Base-by-base conservation (phyloP, 2,797 vertebrate genomes). In the Monodelphis domestica region DNA sequence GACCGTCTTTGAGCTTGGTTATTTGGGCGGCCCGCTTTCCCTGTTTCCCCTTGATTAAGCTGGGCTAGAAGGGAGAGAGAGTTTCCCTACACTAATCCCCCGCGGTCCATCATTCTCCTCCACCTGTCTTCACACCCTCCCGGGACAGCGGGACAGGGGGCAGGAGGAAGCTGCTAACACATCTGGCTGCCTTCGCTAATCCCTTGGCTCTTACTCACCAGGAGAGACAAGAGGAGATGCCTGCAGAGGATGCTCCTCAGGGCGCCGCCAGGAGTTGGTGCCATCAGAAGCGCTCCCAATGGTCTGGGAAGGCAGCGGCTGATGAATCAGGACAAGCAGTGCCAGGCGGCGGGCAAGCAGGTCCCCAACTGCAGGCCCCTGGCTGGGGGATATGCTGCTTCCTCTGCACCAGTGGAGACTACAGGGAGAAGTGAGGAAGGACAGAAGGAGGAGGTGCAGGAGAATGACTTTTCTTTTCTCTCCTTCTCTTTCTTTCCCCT, bases 171-270 rank as follows among this genome's bases (percentile, higher is more conserved):
- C 12, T 14, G 50, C 91, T 11, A 91, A 88, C 95, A 53, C 17
- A 93, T 92, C 70, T 50, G 45, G 38, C 15, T 33, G 63, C 93
- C 53, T 24, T 84, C 1, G 10, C 59, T 96, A 95, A 96, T 91
- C 96, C 92, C 93, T 51, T 50, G 12, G 24, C n/a, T 57, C 92
- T 95, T 97, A 98, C 98, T 98, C 97, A 98, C 98, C 98, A 98
- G 57, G 38, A 98, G 93, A 92, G 89, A 95, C 95, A 98, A 96
- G 91, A 98, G 93, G 89, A 98, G 95, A 93, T 94, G 97, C 92
- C 91, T 95, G 91, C 84, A 96, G 96, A 97, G 93, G 94, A 89
- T 89, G 96, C 94, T 98, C 92, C 91, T 90, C 94, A 95, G 52
- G 54, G 96, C 94, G 91, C 96, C 38, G 89, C 56, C 88, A 0